These are phyloP conservation scores for Caenorhabditis sp. DNA, from an alignment of 2,888 invertebrate genomes.

Conservation along the genomic window DNA sequence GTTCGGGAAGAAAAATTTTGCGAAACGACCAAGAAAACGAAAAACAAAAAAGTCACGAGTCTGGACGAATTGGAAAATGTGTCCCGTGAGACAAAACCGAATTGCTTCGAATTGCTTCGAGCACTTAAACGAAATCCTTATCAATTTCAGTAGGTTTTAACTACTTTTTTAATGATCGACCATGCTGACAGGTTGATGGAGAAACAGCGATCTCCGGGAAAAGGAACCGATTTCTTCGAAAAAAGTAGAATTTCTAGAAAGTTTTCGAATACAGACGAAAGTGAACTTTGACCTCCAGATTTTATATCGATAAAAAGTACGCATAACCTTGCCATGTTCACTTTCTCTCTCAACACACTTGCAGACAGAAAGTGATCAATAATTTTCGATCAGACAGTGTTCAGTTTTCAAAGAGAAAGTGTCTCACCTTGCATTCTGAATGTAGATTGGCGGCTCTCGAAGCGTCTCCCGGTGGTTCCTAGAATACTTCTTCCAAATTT, in stretches of 20 bases:
- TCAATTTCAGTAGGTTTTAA: constrained; percentile 14
- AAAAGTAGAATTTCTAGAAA: constrained; percentile 28
- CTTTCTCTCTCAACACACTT: constrained; percentile 13
- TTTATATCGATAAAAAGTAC: not conserved
- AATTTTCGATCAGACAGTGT: no score
- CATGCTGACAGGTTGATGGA: constrained; percentile 18
- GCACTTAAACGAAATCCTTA: constrained; percentile 31
- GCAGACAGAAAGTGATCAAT: constrained; percentile 8
- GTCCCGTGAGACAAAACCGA: constrained; percentile 21
- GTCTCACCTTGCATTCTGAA: constrained; percentile 40
- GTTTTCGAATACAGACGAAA: not conserved
- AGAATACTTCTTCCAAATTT: constrained; percentile 48
- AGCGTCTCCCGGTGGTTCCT: constrained; percentile 34
- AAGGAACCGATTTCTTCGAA: constrained; percentile 21
- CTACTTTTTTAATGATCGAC: constrained; percentile 22
- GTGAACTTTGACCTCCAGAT: constrained; percentile 23
- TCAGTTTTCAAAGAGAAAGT: no score
- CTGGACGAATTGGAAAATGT: not conserved
- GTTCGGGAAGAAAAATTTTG: not conserved
- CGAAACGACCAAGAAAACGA: constrained; percentile 1
- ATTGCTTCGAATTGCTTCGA: no score
- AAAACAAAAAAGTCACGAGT: not conserved
- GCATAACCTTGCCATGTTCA: constrained; percentile 12
- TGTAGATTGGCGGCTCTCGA: constrained; percentile 40
- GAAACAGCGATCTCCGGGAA: constrained; percentile 7